phyloP scores from a whole-genome alignment of 1,140 invertebrate species.

The Solenopsis fugax region DNA sequence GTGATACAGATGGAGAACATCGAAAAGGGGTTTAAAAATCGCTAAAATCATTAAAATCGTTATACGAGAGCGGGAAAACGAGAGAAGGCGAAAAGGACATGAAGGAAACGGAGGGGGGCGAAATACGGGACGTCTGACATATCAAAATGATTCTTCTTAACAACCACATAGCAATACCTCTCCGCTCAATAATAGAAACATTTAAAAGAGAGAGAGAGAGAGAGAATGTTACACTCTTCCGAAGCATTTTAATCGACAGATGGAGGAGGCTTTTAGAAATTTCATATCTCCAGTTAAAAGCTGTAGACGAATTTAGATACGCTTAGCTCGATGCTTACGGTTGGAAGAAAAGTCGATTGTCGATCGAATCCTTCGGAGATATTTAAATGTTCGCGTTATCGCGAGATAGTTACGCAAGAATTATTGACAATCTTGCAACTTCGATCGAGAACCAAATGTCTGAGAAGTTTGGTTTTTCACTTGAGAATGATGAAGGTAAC shows the following conservation, averaged over 20 bases:
- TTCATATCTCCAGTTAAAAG: conserved; percentile 23
- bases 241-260: conserved; percentile 75
- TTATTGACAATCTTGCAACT: neutral
- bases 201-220: conserved; percentile 53
- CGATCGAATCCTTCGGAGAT: conserved; percentile 1
- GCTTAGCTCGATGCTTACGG: conserved; percentile 27
- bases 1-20: neutral
- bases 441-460: conserved; percentile 27
- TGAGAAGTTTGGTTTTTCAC: neutral
- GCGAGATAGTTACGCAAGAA: neutral
- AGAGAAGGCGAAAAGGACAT: conserved; percentile 65
- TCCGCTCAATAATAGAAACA: conserved; percentile 82
- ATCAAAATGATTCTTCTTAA: conserved; percentile 83
- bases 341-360: conserved; percentile 20
- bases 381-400: neutral
- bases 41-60: too few species aligned
- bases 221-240: conserved; percentile 55
- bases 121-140: conserved; percentile 79
- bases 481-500: neutral
- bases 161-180: conserved; percentile 84
- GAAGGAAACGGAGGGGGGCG: conserved; percentile 67
- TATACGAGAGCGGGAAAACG: neutral
- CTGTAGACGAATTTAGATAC: conserved; percentile 47
- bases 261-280: conserved; percentile 10
- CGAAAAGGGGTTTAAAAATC: conserved; percentile 11